Percentiles rank a stretch among this genome's conserved stretches.
These are phyloP conservation scores for Pelobates cultripes DNA, from an alignment of 2,797 vertebrate genomes.

Conservation along the genomic window DNA sequence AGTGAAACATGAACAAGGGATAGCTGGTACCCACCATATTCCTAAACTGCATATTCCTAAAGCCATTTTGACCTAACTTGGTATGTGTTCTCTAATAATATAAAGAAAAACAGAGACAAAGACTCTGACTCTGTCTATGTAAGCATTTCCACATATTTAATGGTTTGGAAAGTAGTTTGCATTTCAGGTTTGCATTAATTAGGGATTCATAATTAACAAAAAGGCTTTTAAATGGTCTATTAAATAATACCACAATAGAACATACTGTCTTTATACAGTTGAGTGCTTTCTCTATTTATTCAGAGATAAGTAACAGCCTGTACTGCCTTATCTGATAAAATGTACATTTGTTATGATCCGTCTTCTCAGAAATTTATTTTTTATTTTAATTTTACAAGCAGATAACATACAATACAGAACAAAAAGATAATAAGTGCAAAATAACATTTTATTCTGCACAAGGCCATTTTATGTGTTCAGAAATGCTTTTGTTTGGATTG, in stretches of 20 bases:
- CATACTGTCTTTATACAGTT: conserved; percentile 36
- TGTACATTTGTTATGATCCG: conserved; percentile 29
- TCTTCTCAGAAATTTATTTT: background rate
- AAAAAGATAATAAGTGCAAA: too few relatives aligned
- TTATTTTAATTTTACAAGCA: conserved; percentile 7
- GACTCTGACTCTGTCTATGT: background rate
- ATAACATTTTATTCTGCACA: too few relatives aligned
- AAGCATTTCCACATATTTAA: conserved; percentile 4
- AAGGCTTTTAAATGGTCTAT: conserved; percentile 29
- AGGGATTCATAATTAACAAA: conserved; percentile 24
- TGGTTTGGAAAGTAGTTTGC: conserved; percentile 1
- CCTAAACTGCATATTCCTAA: too few relatives aligned
- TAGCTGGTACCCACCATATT: too few relatives aligned
- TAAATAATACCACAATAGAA: conserved; percentile 35
- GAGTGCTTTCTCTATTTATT: conserved; percentile 37
- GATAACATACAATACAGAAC: too few relatives aligned
- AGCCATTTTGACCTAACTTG: too few relatives aligned
- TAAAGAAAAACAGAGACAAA: too few relatives aligned
- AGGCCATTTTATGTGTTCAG: too few relatives aligned
- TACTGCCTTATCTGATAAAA: conserved; percentile 36
- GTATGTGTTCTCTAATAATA: too few relatives aligned
- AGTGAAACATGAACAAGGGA: too few relatives aligned
- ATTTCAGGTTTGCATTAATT: conserved; percentile 20
- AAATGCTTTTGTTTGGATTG: too few relatives aligned
- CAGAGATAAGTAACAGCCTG: conserved; percentile 30